phyloP scores from a whole-genome alignment of 2,797 vertebrate species.

The Botia almorhae region DNA sequence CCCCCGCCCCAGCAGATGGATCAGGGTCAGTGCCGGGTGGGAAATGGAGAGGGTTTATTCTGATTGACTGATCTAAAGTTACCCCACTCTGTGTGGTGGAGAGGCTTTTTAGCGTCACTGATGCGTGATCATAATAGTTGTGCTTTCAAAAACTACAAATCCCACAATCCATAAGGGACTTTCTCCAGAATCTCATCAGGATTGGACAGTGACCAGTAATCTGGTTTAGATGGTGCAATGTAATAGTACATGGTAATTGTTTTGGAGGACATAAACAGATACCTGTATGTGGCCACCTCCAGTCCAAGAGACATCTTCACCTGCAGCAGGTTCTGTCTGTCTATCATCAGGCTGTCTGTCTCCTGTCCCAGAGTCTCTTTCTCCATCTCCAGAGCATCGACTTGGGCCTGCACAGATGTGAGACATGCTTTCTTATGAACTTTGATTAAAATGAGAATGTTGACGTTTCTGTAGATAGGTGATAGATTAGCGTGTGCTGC shows the following conservation, averaged over 20 bases:
- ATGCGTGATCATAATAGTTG: conserved; percentile 49
- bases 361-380: conserved; percentile 78
- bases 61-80: conserved; percentile 56
- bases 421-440: not conserved
- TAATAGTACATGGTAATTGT: not conserved
- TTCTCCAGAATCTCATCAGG: too few species aligned
- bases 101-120: conserved; percentile 51
- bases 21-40: conserved; percentile 68
- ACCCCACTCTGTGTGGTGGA: conserved; percentile 51
- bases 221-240: not conserved
- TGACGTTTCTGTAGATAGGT: not conserved
- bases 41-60: conserved; percentile 48
- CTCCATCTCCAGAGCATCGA: conserved; percentile 84
- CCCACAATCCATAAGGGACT: too few species aligned
- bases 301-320: conserved; percentile 89
- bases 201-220: not conserved
- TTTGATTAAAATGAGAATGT: not conserved
- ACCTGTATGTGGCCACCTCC: conserved; percentile 95
- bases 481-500: not conserved
- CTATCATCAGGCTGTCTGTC: conserved; percentile 80
- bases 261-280: conserved; percentile 36
- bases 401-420: conserved; percentile 77
- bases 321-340: conserved; percentile 84
- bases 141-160: too few species aligned
- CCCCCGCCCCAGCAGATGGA: conserved; percentile 50